Percentiles rank a stretch among this genome's conserved stretches.
phyloP scores from a whole-genome alignment of 2,113 vertebrate species.

The Chrysochloris asiatica region DNA sequence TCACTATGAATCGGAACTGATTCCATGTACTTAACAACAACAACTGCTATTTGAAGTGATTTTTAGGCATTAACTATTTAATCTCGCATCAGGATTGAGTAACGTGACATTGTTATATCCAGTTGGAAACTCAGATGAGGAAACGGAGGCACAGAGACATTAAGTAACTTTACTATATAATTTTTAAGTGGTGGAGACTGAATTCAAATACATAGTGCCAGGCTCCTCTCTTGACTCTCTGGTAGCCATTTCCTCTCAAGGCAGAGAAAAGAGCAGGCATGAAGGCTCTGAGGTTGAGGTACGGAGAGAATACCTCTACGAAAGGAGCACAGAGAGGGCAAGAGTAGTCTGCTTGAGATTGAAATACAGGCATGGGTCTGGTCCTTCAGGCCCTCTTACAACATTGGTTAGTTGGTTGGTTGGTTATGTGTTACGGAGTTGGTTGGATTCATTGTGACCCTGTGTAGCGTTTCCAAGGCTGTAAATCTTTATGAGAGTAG shows the following conservation, averaged over 20 bases:
- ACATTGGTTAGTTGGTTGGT: too few species aligned
- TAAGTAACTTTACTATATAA: not conserved
- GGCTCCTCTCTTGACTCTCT: not conserved
- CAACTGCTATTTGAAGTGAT: not conserved
- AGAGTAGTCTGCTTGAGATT: not conserved
- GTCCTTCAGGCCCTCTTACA: too few species aligned
- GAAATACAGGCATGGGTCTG: fast-evolving
- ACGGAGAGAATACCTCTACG: too few species aligned
- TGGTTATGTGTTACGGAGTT: too few species aligned
- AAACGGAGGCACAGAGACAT: not conserved
- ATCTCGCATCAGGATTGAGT: not conserved
- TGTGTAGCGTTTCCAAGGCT: too few species aligned
- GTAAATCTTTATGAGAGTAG: too few species aligned
- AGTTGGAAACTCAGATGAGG: not conserved
- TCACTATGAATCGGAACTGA: too few species aligned
- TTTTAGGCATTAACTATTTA: not conserved
- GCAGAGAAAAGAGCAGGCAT: fast-evolving
- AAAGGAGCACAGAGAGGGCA: not conserved
- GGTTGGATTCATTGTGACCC: too few species aligned
- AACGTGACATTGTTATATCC: too few species aligned
- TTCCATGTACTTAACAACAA: too few species aligned
- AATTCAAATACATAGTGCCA: not conserved
- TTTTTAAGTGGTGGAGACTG: not conserved
- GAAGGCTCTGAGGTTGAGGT: not conserved
- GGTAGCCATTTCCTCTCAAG: too few species aligned